Evolutionary conservation across 2,888 invertebrate genomes (phyloP).

Genomic region (Saturnia japonica): DNA sequence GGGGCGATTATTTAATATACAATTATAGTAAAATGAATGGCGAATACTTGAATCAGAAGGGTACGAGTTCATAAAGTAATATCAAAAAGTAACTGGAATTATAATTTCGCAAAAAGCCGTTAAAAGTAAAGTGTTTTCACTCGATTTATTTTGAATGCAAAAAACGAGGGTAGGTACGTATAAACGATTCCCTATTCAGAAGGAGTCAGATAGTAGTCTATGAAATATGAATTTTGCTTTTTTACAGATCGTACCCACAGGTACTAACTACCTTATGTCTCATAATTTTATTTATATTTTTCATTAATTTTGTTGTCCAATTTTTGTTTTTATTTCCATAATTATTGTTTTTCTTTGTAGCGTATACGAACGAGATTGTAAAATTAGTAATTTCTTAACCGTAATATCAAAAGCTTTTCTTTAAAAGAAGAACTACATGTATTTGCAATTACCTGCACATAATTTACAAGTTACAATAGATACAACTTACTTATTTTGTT

Average conservation of each 20-base stretch:
- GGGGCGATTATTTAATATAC: not conserved
- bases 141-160: conserved; percentile 17
- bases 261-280: conserved; percentile 22
- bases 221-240: conserved; percentile 32
- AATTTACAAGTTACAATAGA: too few relatives aligned
- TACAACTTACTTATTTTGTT: too few relatives aligned
- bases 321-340: not conserved
- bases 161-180: conserved; percentile 17
- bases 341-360: not conserved
- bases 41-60: not conserved
- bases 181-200: conserved; percentile 28
- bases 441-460: too few relatives aligned
- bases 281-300: not conserved
- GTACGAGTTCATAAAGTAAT: conserved; percentile 3
- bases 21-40: not conserved
- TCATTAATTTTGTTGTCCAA: not conserved
- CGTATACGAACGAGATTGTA: too few relatives aligned
- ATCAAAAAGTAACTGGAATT: conserved; percentile 5
- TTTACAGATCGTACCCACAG: conserved; percentile 16
- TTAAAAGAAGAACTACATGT: too few relatives aligned
- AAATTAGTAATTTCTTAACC: too few relatives aligned
- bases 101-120: not conserved
- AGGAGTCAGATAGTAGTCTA: conserved; percentile 24
- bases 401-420: too few relatives aligned
- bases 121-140: conserved; percentile 9